Conservation (phyloP, 1,140 invertebrate species). For the Danaus melanippus region DNA sequence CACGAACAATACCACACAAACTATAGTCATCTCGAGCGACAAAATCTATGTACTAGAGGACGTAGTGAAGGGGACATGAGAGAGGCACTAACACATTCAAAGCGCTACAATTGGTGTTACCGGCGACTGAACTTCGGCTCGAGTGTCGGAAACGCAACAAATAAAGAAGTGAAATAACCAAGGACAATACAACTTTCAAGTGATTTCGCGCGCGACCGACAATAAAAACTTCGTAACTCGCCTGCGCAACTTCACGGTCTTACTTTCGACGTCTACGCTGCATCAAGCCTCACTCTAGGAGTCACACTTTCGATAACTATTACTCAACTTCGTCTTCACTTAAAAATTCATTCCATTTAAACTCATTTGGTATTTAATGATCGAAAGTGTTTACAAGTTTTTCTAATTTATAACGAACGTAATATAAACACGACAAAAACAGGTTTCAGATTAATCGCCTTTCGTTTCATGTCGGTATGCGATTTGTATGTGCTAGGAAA, state of each 20-base stretch:
- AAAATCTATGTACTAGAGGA: slow-evolving; percentile 35
- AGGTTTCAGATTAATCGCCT: slow-evolving; percentile 3
- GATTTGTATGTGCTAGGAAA: slow-evolving; percentile 18
- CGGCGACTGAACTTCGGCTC: slow-evolving; percentile 55
- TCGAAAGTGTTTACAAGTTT: slow-evolving; percentile 20
- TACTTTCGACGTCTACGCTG: slow-evolving; percentile 62
- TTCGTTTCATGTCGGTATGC: too few relatives aligned
- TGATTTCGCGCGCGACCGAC: slow-evolving; percentile 69
- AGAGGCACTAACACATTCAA: slow-evolving; percentile 40
- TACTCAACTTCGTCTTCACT: slow-evolving; percentile 65
- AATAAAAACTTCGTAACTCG: slow-evolving; percentile 69
- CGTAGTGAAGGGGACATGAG: slow-evolving; percentile 52
- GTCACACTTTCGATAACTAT: slow-evolving; percentile 58
- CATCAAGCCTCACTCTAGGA: slow-evolving; percentile 43
- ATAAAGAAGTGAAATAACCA: slow-evolving; percentile 70
- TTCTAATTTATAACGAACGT: slow-evolving; percentile 21
- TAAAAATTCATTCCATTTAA: slow-evolving; percentile 41
- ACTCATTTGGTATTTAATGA: slow-evolving; percentile 26
- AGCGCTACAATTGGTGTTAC: slow-evolving; percentile 49
- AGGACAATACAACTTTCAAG: slow-evolving; percentile 71
- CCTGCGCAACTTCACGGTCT: slow-evolving; percentile 67
- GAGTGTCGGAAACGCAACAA: slow-evolving; percentile 63
- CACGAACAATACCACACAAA: slow-evolving; percentile 9
- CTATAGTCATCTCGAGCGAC: slow-evolving; percentile 23
- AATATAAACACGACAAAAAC: slow-evolving; percentile 4